Base-by-base conservation (phyloP, 2,113 vertebrate genomes). In the Mola mola region DNA sequence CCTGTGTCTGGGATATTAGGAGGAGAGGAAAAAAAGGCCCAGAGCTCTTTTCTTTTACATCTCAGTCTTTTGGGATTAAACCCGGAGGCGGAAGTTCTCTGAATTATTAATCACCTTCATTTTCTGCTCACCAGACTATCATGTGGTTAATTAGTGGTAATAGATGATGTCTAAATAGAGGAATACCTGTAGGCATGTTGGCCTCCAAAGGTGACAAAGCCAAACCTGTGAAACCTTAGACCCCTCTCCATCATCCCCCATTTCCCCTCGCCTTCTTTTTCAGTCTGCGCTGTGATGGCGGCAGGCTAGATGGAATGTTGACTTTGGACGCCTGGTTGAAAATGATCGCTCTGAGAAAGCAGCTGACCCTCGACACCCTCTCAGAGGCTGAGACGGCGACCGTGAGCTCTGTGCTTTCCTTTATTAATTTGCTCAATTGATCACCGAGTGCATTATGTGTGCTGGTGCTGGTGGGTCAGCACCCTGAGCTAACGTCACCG, bases 101-200 rank as follows among this genome's bases (percentile, higher is more conserved):
- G 42, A 68, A 84, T 88, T 81, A 87, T 90, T 90, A 63, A 42
- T 74, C 56, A 55, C 49, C 61, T 83, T 81, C 72, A 65, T 85
- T 82, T 81, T 86, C 78, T 88, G 85, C 69, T 89, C 89, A 91
- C 67, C 79, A 71, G 89, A 91, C 87, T 90, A 89, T 91, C 91
- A 92, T 88, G 67, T 61, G 75, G 72, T 89, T 91, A 83, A 90
- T 91, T 89, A 83, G 70, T 59, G 58, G 75, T 87, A 87, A 88
- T 84, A 88, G 77, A 86, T 89, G 78, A 75, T 76, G 81, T 82
- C 81, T 83, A 59, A 70, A 34, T 46, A 64, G 60, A 87, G 83
- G 76, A 84, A 82, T 75, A 72, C 67, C 82, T 78, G 57, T 58
- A 50, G 57, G 49, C 53, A 59, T 68, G 47, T 41, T 41, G 66